Evolutionary conservation across 2,113 vertebrate species (phyloP).

Genomic region (Columbina picui): DNA sequence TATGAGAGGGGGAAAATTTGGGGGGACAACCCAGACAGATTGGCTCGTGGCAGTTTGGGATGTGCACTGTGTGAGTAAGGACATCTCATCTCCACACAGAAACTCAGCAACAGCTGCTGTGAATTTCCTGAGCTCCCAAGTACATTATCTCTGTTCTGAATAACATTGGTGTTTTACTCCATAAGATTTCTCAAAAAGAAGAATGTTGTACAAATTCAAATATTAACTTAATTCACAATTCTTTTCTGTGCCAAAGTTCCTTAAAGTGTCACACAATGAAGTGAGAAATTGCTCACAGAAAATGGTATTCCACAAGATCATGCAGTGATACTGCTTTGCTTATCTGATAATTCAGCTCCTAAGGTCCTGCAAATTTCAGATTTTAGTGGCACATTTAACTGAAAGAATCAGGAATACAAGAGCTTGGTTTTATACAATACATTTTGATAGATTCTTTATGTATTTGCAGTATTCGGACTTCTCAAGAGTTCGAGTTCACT

Average conservation of each 20-base stretch:
- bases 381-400: not conserved
- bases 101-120: accelerated
- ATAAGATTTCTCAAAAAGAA: not conserved
- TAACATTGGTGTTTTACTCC: not conserved
- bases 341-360: not conserved
- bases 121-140: not conserved
- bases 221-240: not conserved
- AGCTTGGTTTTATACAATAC: not conserved
- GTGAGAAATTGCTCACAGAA: not conserved
- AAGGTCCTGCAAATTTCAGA: not conserved
- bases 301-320: not conserved
- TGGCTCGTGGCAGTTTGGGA: not conserved
- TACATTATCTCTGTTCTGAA: not conserved
- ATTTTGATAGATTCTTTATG: not conserved
- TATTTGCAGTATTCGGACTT: not conserved
- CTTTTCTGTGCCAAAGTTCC: not conserved
- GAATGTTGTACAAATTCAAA: not conserved
- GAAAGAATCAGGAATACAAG: not conserved
- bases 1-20: not conserved
- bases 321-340: not conserved
- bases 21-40: not conserved
- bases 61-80: not conserved
- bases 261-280: not conserved
- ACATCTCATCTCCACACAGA: not conserved
- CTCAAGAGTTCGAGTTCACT: not conserved